Conservation (phyloP, 92 coral and sea anemone genomes). For the Muricea muricata region DNA sequence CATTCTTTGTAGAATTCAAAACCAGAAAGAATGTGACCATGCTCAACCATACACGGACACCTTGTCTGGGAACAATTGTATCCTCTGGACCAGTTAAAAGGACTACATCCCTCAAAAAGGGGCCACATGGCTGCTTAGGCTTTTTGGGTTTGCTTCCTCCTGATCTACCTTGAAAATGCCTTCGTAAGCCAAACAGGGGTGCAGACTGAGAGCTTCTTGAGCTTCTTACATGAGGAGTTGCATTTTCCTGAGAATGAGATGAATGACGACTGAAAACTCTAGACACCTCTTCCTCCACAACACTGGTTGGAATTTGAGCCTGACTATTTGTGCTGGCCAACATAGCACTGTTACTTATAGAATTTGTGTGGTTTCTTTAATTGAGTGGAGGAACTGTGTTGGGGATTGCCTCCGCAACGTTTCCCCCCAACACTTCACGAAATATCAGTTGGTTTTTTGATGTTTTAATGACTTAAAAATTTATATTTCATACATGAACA, state of each 20-base stretch:
- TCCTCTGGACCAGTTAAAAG: slow-evolving; percentile 45
- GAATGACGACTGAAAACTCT: neutral
- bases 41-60: slow-evolving; percentile 41
- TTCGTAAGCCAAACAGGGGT: slow-evolving; percentile 38
- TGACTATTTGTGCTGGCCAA: neutral
- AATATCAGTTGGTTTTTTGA: no score
- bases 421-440: no score
- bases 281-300: slow-evolving; percentile 18
- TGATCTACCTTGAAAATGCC: slow-evolving; percentile 15
- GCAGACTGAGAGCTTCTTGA: neutral
- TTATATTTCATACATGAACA: no score
- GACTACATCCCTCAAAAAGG: slow-evolving; percentile 33
- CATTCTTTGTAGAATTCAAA: slow-evolving; percentile 42
- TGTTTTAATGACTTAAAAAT: no score
- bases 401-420: no score
- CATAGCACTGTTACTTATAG: neutral
- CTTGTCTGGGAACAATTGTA: slow-evolving; percentile 43
- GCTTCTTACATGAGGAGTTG: neutral
- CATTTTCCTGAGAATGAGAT: neutral
- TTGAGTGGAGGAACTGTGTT: neutral
- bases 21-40: slow-evolving; percentile 34
- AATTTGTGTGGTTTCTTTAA: neutral
- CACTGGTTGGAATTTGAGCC: neutral
- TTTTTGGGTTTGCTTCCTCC: slow-evolving; percentile 29
- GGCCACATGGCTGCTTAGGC: slow-evolving; percentile 28